Evolutionary conservation across 2,113 vertebrate species (phyloP).

Genomic region (Callaeas wilsoni): DNA sequence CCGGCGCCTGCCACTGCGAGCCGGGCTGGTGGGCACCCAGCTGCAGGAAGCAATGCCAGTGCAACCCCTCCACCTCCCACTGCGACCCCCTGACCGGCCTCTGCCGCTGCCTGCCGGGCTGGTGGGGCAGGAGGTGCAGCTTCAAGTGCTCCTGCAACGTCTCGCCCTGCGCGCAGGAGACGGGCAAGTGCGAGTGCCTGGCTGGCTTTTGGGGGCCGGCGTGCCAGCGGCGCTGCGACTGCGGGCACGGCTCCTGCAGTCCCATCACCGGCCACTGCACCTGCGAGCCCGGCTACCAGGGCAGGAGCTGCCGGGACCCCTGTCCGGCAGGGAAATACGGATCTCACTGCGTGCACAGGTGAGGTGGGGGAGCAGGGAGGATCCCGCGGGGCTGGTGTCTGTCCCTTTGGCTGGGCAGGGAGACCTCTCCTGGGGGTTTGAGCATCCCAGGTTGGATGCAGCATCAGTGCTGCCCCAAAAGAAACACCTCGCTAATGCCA

Average conservation of each 20-base stretch:
- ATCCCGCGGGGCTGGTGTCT: too few relatives aligned
- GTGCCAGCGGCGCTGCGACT: constrained; percentile 80
- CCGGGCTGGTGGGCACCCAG: constrained; percentile 82
- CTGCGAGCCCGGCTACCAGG: constrained; percentile 81
- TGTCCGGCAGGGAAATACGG: constrained; percentile 79
- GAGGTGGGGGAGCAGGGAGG: not conserved
- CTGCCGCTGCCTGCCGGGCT: constrained; percentile 78
- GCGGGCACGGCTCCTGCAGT: constrained; percentile 77
- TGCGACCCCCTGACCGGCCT: constrained; percentile 80
- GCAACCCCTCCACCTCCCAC: constrained; percentile 52
- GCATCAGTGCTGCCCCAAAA: not conserved
- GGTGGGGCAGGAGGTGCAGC: constrained; percentile 84
- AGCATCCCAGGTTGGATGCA: not conserved
- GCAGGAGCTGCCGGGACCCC: constrained; percentile 70
- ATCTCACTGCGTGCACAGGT: constrained; percentile 78
- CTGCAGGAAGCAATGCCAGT: constrained; percentile 82
- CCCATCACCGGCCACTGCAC: constrained; percentile 70
- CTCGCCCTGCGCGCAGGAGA: constrained; percentile 79
- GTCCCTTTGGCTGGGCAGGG: not conserved
- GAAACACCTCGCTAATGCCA: rapidly evolving
- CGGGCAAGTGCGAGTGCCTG: constrained; percentile 79
- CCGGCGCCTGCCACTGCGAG: constrained; percentile 82
- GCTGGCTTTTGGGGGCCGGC: constrained; percentile 76
- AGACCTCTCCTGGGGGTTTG: rapidly evolving
- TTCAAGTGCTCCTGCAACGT: constrained; percentile 76